phyloP scores from a whole-genome alignment of 1,140 invertebrate genomes.

The Neelides sp. region DNA sequence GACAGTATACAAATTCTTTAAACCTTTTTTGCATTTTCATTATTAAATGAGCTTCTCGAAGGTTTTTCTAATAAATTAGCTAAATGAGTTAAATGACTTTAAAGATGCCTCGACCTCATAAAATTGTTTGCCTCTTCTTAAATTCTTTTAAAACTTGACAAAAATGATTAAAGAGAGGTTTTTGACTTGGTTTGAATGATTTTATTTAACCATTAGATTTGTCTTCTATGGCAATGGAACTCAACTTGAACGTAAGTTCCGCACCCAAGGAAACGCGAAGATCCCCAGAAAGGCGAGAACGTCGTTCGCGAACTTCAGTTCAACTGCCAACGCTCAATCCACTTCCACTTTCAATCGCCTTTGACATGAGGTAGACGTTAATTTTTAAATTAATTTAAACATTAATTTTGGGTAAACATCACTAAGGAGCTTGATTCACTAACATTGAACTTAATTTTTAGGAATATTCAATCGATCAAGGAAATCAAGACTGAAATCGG shows the following conservation, averaged over 20 bases:
- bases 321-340: conserved; percentile 44
- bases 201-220: conserved; percentile 19
- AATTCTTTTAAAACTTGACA: no score
- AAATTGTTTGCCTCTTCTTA: no score
- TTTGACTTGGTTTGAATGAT: neutral
- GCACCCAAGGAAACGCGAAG: conserved; percentile 6
- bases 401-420: conserved; percentile 2
- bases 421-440: no score
- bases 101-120: no score
- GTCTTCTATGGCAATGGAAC: conserved; percentile 25
- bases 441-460: conserved; percentile 37
- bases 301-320: conserved; percentile 25
- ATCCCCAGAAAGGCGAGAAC: conserved; percentile 26
- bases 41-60: no score
- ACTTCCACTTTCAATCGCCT: conserved; percentile 69
- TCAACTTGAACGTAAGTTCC: conserved; percentile 16
- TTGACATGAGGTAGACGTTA: conserved; percentile 65
- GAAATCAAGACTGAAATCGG: conserved; percentile 98
- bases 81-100: no score
- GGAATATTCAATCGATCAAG: conserved; percentile 88
- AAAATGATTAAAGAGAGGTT: neutral
- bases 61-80: no score
- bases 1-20: conserved; percentile 57
- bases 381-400: neutral
- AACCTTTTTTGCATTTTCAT: conserved; percentile 19